Evolutionary conservation across 2,888 invertebrate species (phyloP).

Genomic region (Suillia variegata): DNA sequence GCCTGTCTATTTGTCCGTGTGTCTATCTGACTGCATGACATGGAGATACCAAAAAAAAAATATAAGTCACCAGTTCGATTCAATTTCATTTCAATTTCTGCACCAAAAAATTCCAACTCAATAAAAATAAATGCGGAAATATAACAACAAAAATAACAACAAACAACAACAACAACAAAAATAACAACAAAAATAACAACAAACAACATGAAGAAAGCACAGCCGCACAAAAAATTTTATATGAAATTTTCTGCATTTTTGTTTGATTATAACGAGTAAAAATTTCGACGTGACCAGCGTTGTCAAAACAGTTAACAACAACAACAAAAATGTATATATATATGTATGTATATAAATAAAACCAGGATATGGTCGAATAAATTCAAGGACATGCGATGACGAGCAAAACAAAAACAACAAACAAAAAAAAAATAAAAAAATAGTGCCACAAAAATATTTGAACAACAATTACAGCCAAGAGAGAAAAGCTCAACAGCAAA

Average conservation of each 20-base stretch:
- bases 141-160: too few species aligned
- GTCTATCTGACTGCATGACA: neutral
- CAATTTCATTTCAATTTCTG: constrained; percentile 8
- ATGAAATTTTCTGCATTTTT: constrained; percentile 8
- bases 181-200: neutral
- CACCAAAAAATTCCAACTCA: neutral
- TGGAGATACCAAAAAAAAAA: neutral
- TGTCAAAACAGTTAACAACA: too few species aligned
- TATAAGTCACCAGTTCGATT: neutral
- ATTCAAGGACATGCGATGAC: constrained; percentile 15
- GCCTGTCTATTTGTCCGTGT: too few species aligned
- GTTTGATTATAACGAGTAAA: constrained; percentile 14
- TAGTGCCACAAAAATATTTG: neutral
- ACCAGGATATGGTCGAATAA: constrained; percentile 1
- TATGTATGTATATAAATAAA: too few species aligned
- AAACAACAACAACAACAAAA: too few species aligned
- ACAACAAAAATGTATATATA: constrained; percentile 5
- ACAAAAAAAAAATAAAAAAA: neutral
- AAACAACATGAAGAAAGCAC: too few species aligned
- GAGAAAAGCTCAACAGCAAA: neutral
- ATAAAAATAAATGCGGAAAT: constrained; percentile 12
- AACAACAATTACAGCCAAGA: neutral
- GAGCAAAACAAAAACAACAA: constrained; percentile 2
- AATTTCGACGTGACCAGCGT: constrained; percentile 7
- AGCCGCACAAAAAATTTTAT: too few species aligned